Conservation (phyloP, 2,797 vertebrate species). For the Galaxias olidus region DNA sequence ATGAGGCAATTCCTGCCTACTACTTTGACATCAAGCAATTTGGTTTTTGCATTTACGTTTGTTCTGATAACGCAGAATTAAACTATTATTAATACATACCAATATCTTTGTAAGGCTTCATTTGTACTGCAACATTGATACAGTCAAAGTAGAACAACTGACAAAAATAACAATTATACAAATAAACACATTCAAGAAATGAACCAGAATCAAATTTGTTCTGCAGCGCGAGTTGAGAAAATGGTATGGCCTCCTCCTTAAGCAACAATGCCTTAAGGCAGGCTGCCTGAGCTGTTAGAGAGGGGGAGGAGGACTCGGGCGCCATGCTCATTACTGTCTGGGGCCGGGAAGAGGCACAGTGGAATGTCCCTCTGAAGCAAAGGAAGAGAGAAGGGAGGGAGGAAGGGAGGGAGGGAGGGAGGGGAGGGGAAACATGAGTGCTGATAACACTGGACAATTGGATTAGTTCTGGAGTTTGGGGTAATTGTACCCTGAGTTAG, state of each 20-base stretch:
- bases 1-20: too few relatives aligned
- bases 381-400: not conserved
- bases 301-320: not conserved
- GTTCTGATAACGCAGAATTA: too few relatives aligned
- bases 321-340: slow-evolving; percentile 36
- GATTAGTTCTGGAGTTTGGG: slow-evolving; percentile 14
- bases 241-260: not conserved
- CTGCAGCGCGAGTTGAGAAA: not conserved
- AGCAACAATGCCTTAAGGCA: not conserved
- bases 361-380: not conserved
- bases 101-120: too few relatives aligned
- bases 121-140: too few relatives aligned
- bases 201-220: not conserved
- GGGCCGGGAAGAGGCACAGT: not conserved
- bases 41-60: too few relatives aligned
- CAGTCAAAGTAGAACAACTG: too few relatives aligned
- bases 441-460: slow-evolving; percentile 9
- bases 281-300: not conserved
- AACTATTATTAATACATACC: too few relatives aligned
- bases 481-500: not conserved
- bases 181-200: too few relatives aligned
- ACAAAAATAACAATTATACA: too few relatives aligned
- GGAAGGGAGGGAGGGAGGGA: not conserved
- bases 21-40: too few relatives aligned
- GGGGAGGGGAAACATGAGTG: slow-evolving; percentile 8